phyloP scores from a whole-genome alignment of 2,113 vertebrate species.

The Hydrochoerus hydrochaeris region DNA sequence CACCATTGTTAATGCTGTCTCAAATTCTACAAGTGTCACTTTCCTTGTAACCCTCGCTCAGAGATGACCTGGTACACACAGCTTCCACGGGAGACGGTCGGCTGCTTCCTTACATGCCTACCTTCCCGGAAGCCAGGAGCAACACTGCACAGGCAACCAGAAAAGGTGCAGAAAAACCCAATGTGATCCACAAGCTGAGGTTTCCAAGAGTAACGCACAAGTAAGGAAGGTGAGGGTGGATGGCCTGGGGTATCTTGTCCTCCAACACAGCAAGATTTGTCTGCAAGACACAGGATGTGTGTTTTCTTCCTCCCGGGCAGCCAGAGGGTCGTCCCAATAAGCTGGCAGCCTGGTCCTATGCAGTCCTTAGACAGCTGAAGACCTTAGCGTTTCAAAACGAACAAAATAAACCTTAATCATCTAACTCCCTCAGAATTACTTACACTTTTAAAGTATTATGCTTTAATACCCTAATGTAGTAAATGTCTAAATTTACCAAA shows the following conservation, averaged over 20 bases:
- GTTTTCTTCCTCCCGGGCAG: not conserved
- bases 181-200: not conserved
- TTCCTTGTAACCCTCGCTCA: not conserved
- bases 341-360: not conserved
- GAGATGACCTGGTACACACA: not conserved
- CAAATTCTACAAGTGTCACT: not conserved
- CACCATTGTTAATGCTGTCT: not conserved
- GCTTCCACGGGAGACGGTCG: not conserved
- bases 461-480: not conserved
- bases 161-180: not conserved
- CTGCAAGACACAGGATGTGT: not conserved
- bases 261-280: not conserved
- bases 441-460: not conserved
- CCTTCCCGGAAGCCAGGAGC: not conserved
- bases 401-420: not conserved
- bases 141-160: not conserved
- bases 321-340: not conserved
- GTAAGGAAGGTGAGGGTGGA: not conserved
- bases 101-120: not conserved
- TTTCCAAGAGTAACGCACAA: not conserved
- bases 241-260: not conserved
- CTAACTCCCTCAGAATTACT: conserved; percentile 3
- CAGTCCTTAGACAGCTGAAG: not conserved
- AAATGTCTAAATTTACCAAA: not conserved
- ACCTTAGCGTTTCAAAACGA: not conserved